Evolutionary conservation across 1,140 invertebrate species (phyloP).

Genomic region (Venturia canescens): DNA sequence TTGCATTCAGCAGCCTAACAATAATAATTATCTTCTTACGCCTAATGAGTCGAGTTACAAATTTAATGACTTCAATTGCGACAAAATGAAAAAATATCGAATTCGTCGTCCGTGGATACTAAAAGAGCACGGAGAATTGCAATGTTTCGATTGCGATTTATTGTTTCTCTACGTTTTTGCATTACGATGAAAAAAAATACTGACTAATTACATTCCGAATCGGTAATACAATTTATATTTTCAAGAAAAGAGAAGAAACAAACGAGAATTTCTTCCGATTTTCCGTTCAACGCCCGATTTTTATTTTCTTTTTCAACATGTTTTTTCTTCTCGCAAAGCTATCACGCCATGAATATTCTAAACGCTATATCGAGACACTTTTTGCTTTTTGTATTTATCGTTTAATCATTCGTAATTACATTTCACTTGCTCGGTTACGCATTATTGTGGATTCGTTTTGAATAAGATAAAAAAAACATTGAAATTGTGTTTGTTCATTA

Average conservation of each 20-base stretch:
- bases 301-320: constrained; percentile 8
- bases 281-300: constrained; percentile 5
- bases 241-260: not conserved
- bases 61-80: constrained; percentile 45
- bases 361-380: constrained; percentile 53
- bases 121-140: constrained; percentile 28
- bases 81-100: not conserved
- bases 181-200: constrained; percentile 54
- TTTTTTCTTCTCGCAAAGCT: constrained; percentile 41
- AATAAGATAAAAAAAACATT: not conserved
- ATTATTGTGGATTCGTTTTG: constrained; percentile 43
- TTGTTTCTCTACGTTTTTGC: constrained; percentile 1
- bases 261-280: constrained; percentile 1
- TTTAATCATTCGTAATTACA: constrained; percentile 14
- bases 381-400: constrained; percentile 20
- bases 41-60: constrained; percentile 55
- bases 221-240: constrained; percentile 29
- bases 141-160: constrained; percentile 9
- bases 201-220: constrained; percentile 41
- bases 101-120: constrained; percentile 14
- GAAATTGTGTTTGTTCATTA: not conserved
- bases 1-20: constrained; percentile 70
- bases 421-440: constrained; percentile 52
- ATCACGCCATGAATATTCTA: constrained; percentile 55
- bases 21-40: constrained; percentile 50